phyloP scores from a whole-genome alignment of 2,797 vertebrate species.

The Cryptoblepharus egeriae region DNA sequence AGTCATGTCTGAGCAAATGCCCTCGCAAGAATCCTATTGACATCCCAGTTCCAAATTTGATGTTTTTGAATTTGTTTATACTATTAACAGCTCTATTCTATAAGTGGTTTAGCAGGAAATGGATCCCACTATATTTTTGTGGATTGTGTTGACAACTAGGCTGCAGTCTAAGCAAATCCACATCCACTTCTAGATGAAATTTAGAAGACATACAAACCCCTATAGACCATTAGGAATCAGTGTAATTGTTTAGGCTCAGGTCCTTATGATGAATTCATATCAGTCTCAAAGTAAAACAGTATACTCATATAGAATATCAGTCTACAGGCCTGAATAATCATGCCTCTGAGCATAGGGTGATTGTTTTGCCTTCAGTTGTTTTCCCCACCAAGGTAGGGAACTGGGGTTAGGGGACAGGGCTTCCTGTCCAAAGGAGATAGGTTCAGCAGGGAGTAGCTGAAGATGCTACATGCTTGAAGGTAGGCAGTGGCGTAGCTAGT shows the following conservation, averaged over 20 bases:
- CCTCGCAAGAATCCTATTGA: too few species aligned
- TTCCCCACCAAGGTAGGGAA: not conserved
- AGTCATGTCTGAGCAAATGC: not conserved
- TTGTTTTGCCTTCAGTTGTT: not conserved
- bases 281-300: too few species aligned
- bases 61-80: not conserved
- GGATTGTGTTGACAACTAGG: not conserved
- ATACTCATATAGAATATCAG: too few species aligned
- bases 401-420: not conserved
- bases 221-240: too few species aligned
- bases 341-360: not conserved
- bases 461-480: not conserved
- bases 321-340: accelerated
- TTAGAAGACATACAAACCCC: too few species aligned
- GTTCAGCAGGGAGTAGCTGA: not conserved
- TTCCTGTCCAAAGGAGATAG: not conserved
- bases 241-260: too few species aligned
- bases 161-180: not conserved
- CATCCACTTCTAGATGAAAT: too few species aligned
- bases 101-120: not conserved
- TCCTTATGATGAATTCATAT: too few species aligned
- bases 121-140: too few species aligned
- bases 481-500: too few species aligned
- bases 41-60: not conserved
- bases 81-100: not conserved